Evolutionary conservation across 2,797 vertebrate species (phyloP).

Genomic region (Danio kyathit): DNA sequence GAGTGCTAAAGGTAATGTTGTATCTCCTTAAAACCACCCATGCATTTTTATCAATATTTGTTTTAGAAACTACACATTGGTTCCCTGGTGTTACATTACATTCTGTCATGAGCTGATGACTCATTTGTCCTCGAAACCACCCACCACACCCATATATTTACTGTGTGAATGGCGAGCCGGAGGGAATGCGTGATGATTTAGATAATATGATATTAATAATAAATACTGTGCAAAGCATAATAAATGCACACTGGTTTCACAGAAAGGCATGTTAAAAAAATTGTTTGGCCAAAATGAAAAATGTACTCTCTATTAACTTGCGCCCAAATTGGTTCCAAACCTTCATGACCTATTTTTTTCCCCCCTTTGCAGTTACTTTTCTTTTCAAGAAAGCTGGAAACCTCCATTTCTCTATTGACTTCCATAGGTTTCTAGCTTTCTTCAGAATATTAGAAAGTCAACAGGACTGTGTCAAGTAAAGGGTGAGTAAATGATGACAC

Average conservation of each 20-base stretch:
- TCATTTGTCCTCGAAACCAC: conserved; percentile 16
- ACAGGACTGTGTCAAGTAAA: too few relatives aligned
- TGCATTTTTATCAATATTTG: neutral
- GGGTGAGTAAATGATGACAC: too few relatives aligned
- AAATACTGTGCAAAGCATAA: neutral
- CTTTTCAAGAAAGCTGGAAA: too few relatives aligned
- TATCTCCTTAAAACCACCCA: neutral
- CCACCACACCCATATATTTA: conserved; percentile 39
- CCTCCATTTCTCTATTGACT: too few relatives aligned
- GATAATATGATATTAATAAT: neutral
- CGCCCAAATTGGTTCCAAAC: too few relatives aligned
- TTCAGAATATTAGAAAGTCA: too few relatives aligned
- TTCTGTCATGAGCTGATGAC: conserved; percentile 19
- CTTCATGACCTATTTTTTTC: too few relatives aligned
- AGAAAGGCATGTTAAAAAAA: neutral
- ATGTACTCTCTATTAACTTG: too few relatives aligned
- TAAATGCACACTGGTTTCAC: neutral
- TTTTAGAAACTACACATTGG: neutral
- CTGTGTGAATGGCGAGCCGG: neutral
- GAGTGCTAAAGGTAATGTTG: neutral
- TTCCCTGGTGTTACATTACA: neutral
- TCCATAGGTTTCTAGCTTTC: too few relatives aligned
- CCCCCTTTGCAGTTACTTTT: too few relatives aligned
- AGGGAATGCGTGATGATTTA: conserved; percentile 5
- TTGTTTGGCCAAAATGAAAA: too few relatives aligned